Evolutionary conservation across 2,888 invertebrate genomes (phyloP).

Genomic region (Pachydiplax longipennis): DNA sequence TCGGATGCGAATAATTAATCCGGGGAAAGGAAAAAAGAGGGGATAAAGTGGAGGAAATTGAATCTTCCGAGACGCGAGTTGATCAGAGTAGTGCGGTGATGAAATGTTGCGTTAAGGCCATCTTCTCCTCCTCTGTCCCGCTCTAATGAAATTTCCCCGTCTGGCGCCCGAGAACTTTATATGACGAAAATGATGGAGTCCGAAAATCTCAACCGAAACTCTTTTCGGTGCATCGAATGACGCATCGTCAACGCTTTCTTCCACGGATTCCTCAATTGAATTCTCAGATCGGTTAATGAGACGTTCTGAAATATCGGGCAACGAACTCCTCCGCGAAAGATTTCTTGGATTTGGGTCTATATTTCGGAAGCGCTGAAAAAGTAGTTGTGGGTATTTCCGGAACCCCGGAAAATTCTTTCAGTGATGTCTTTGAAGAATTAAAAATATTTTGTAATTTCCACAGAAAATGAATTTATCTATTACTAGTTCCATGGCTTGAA

Average conservation of each 20-base stretch:
- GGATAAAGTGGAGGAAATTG: background rate
- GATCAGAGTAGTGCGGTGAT: background rate
- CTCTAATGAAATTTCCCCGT: background rate
- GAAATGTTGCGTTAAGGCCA: background rate
- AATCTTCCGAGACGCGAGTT: background rate
- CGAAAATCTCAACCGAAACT: background rate
- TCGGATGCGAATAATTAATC: background rate
- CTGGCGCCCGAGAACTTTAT: background rate
- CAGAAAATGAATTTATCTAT: too few relatives aligned
- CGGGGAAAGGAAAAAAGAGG: background rate
- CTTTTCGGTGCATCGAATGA: background rate
- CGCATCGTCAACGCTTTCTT: background rate
- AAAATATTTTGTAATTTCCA: too few relatives aligned
- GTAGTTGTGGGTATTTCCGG: too few relatives aligned
- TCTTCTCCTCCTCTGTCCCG: background rate
- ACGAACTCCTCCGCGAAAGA: too few relatives aligned
- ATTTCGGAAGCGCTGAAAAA: too few relatives aligned
- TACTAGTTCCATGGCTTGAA: too few relatives aligned
- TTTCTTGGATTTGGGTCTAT: too few relatives aligned
- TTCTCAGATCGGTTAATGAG: too few relatives aligned
- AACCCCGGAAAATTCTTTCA: too few relatives aligned
- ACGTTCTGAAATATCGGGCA: too few relatives aligned
- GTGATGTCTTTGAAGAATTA: too few relatives aligned
- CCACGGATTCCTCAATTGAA: background rate
- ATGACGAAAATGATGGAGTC: background rate